A percentile compares a stretch with the other conserved stretches of the same genome.
phyloP scores from a whole-genome alignment of 2,888 invertebrate species.

The Herminia tarsipennalis region DNA sequence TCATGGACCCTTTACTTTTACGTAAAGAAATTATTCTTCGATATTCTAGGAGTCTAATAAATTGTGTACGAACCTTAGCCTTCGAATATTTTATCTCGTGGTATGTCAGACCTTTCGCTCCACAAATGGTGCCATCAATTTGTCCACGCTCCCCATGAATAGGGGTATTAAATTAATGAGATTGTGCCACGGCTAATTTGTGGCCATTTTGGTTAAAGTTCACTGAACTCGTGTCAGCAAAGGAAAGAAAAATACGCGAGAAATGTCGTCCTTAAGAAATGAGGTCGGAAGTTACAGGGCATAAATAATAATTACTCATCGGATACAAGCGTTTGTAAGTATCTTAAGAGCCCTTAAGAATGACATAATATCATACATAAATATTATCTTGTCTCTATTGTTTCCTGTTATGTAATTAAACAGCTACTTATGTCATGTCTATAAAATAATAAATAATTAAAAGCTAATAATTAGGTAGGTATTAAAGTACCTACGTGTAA shows the following conservation, averaged over 20 bases:
- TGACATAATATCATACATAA: no score
- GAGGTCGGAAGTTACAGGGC: background rate
- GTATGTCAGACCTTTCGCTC: slow-evolving; percentile 7
- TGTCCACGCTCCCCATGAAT: slow-evolving; percentile 11
- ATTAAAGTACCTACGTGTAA: no score
- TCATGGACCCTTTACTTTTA: background rate
- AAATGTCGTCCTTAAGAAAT: background rate
- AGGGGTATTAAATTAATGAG: slow-evolving; percentile 25
- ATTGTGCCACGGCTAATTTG: slow-evolving; percentile 21
- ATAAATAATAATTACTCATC: background rate
- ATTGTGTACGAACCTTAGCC: background rate
- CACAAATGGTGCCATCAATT: slow-evolving; percentile 15
- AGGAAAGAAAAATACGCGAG: background rate
- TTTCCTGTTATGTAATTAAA: no score
- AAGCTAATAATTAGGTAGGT: no score
- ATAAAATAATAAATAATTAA: no score
- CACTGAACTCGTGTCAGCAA: background rate
- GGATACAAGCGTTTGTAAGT: no score
- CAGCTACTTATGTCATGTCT: no score
- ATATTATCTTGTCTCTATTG: no score
- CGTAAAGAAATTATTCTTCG: background rate
- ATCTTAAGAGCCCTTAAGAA: no score
- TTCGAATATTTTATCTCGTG: background rate
- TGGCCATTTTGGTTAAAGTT: slow-evolving; percentile 19
- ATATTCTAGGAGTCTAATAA: background rate